Evolutionary conservation across 1,140 invertebrate species (phyloP), one percentile per base, ranked within the genome.

Genomic region (Ips nitidus): DNA sequence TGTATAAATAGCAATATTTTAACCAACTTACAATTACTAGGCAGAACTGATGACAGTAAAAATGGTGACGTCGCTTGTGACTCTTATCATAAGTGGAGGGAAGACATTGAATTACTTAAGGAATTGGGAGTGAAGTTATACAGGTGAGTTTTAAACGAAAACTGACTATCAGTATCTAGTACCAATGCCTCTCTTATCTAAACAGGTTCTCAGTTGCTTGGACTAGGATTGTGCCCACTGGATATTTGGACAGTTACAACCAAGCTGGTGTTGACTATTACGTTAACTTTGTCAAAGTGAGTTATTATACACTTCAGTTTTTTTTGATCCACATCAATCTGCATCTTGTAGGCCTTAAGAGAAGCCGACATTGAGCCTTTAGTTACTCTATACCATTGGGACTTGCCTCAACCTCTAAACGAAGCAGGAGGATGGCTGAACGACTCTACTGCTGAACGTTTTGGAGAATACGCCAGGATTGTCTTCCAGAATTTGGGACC

Each of bases 181-280:
- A 22, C 22, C 22, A 22, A 22, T 22, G 22, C 22, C 22, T 22
- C 0, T 22, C 22, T 40, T 40, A 56, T 36, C 1, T 56, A 2
- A 4, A 56, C 3, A 78, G 87, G 38, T 83, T 88, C 75, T 90
- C 87, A 0, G 79, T 90, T 66, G 85, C 86, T 6, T 89, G 87
- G 88, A 71, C 84, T 3, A 73, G 86, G 60, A 69, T 79, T 52
- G 58, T 78, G 39, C 77, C 77, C 38, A 68, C 59, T 42, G 72
- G 72, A 47, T 59, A 56, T n/a, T 37, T 52, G 5, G 60, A 68
- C 42, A 52, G 41, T 5, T 53, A 65, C 6, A 73, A 69, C 66
- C 42, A 69, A 64, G 42, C 40, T 22, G 72, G 72, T 36, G 52
- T 73, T 3, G 55, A 71, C 7, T 90, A 89, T 75, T 90, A 90